Evolutionary conservation across 2,888 invertebrate genomes (phyloP).

Genomic region (Drosophila nigricruria): DNA sequence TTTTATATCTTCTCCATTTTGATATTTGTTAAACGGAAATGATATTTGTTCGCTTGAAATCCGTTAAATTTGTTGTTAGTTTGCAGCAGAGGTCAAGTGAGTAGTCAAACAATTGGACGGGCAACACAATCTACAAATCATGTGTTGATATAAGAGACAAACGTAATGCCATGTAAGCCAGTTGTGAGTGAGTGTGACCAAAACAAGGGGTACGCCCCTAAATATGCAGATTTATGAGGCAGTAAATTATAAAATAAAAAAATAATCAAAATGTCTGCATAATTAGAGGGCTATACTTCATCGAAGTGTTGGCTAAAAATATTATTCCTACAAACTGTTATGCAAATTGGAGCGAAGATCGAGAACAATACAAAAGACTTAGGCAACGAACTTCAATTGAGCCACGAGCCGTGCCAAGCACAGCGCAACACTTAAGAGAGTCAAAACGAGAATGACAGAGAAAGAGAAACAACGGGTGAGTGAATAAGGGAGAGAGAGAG

Average conservation of each 20-base stretch:
- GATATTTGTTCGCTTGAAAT: constrained; percentile 64
- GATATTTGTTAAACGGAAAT: constrained; percentile 68
- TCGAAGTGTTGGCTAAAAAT: constrained; percentile 37
- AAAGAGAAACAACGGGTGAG: constrained; percentile 4
- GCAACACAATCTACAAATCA: constrained; percentile 49
- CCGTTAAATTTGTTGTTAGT: constrained; percentile 62
- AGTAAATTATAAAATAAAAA: constrained; percentile 23
- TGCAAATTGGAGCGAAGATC: constrained; percentile 61
- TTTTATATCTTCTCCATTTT: constrained; percentile 13
- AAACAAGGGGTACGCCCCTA: constrained; percentile 12
- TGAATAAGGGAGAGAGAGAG: not conserved
- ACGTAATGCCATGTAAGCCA: constrained; percentile 6
- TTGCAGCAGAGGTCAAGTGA: constrained; percentile 71
- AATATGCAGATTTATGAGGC: constrained; percentile 44
- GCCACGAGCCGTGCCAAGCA: constrained; percentile 53
- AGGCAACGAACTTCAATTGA: constrained; percentile 60
- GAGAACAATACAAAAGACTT: constrained; percentile 58
- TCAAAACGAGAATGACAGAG: constrained; percentile 3
- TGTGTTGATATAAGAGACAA: not conserved
- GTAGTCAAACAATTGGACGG: constrained; percentile 49
- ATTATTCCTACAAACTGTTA: constrained; percentile 57
- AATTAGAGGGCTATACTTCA: constrained; percentile 33
- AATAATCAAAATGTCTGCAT: constrained; percentile 26
- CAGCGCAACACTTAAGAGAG: constrained; percentile 42
- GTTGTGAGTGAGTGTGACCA: constrained; percentile 9